Conservation (phyloP, 2,113 vertebrate genomes). For the Zosterops pallidus region DNA sequence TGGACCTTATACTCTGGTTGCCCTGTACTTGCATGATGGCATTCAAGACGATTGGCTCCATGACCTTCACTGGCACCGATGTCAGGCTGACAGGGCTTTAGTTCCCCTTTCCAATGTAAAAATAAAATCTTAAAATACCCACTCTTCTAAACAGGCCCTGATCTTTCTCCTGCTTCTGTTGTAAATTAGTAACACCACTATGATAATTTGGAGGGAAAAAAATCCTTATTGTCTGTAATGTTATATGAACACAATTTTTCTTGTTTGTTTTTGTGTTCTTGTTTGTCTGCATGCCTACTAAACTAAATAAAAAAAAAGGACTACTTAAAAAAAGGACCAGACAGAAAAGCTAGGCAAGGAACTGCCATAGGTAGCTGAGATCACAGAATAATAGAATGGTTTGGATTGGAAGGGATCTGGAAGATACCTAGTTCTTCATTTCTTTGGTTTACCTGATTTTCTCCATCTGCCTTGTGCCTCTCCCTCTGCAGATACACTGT, state of each 20-base stretch:
- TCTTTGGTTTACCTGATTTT: background rate
- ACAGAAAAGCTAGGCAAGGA: background rate
- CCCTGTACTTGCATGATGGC: background rate
- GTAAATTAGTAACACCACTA: background rate
- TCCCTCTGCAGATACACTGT: background rate
- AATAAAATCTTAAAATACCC: background rate
- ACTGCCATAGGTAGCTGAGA: background rate
- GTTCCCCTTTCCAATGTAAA: background rate
- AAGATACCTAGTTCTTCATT: background rate
- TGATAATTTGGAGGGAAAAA: background rate
- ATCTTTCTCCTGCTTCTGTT: background rate
- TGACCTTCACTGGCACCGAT: rapidly evolving
- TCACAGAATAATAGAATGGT: background rate
- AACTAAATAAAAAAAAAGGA: background rate
- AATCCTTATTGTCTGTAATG: background rate
- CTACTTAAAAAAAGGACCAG: background rate
- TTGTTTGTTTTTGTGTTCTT: background rate
- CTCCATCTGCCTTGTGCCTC: background rate
- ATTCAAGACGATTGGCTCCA: background rate
- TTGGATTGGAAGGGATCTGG: background rate
- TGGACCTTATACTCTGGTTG: background rate
- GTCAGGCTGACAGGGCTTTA: background rate
- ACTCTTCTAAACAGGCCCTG: background rate
- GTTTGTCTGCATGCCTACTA: background rate
- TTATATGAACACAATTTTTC: background rate